phyloP scores from a whole-genome alignment of 2,888 invertebrate genomes.

The Nudaria mundana region DNA sequence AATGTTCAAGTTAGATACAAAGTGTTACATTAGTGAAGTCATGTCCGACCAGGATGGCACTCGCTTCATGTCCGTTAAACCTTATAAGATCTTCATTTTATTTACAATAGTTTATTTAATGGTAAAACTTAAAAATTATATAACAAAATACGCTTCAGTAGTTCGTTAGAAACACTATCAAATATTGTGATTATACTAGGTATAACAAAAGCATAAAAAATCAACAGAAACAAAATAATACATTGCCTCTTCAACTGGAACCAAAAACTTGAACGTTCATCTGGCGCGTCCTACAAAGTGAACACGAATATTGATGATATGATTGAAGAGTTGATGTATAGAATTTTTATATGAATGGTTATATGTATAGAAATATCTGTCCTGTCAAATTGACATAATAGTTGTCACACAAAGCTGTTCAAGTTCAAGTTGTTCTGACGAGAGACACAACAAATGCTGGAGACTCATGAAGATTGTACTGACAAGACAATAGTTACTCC shows the following conservation, averaged over 20 bases:
- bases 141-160: conserved; percentile 75
- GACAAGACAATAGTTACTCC: conserved; percentile 1
- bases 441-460: too few species aligned
- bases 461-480: too few species aligned
- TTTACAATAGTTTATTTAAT: conserved; percentile 64
- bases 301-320: background rate
- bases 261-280: conserved; percentile 31
- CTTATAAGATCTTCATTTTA: conserved; percentile 66
- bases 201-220: conserved; percentile 72
- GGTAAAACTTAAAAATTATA: conserved; percentile 78
- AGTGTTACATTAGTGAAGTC: conserved; percentile 24
- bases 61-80: conserved; percentile 52
- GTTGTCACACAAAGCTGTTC: too few species aligned
- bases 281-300: conserved; percentile 35
- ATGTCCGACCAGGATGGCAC: conserved; percentile 39
- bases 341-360: too few species aligned
- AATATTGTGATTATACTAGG: conserved; percentile 71
- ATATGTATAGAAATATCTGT: background rate
- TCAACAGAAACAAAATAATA: conserved; percentile 70
- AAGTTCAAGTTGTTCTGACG: too few species aligned
- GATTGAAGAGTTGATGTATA: background rate
- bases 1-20: conserved; percentile 16
- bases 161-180: conserved; percentile 67
- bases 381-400: too few species aligned
- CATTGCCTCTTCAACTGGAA: conserved; percentile 46